Evolutionary conservation across 1,140 invertebrate genomes (phyloP), one percentile per base, ranked within the genome.

Genomic region (Drosophila kepulauana): DNA sequence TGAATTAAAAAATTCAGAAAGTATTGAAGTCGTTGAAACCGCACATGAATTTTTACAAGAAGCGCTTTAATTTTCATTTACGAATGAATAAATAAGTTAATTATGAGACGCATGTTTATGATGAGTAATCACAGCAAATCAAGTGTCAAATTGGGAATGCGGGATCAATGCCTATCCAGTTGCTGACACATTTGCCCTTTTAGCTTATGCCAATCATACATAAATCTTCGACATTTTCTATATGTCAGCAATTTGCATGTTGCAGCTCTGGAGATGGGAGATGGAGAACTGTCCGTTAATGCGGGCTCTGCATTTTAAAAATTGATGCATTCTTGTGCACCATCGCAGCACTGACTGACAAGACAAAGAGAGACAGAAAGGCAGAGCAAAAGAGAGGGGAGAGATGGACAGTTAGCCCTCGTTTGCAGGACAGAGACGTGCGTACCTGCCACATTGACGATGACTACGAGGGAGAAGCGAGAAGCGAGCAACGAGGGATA

Each of bases 211-310:
- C 74, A 82, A 70, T 72, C 65, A 64, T 28, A 48, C 65, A 64
- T 28, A 48, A 15, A 52, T 67, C 48, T 41, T 65, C 54, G 38
- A 16, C 59, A 63, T 13, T 57, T 51, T 69, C 52, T 16, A 46
- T 64, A 72, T 66, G 81, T 85, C 81, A 85, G 81, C 81, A 84
- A 84, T 77, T 80, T 80, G 81, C 49, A 71, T 65, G 51, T 56
- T 56, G 30, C 58, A 61, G 63, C 6, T n/a, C 51, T 62, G 8
- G 35, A 38, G 35, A 38, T 38, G 35, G 35, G 35, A 38, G 35
- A 49, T 49, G 15, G 46, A 41, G 30, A 16, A 16, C 41, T 45
- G 81, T 13, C 43, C 69, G 43, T 63, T 74, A 85, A 85, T 74
- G 72, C 72, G 63, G 72, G 81, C 78, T 48, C 51, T 52, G 61